A percentile compares a stretch with the other conserved stretches of the same genome.
Conservation (phyloP, 2,113 vertebrate genomes). For the Amblyopsis rosae region DNA sequence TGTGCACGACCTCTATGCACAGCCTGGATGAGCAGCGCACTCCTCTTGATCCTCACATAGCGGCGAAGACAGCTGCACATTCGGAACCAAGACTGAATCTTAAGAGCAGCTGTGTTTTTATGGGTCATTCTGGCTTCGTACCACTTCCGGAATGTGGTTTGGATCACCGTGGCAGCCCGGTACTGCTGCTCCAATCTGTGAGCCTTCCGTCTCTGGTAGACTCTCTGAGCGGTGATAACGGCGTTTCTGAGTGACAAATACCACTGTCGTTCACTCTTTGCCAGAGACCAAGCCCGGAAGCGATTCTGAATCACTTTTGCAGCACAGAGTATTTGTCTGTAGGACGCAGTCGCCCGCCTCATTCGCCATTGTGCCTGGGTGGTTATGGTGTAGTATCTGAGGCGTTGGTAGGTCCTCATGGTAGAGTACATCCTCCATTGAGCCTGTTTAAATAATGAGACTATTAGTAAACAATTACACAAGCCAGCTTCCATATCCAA, state of each 20-base stretch:
- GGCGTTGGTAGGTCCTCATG: slow-evolving; percentile 71
- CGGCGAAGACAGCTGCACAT: slow-evolving; percentile 56
- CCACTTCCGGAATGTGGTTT: slow-evolving; percentile 81
- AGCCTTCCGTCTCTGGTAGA: slow-evolving; percentile 80
- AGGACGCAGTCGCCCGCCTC: slow-evolving; percentile 72
- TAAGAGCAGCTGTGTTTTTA: slow-evolving; percentile 70
- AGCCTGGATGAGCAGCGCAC: slow-evolving; percentile 79
- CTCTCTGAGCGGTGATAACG: slow-evolving; percentile 73
- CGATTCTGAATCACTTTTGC: slow-evolving; percentile 76
- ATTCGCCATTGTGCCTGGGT: slow-evolving; percentile 83
- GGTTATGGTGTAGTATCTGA: slow-evolving; percentile 72
- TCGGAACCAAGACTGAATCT: slow-evolving; percentile 86
- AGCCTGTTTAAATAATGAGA: slow-evolving; percentile 64
- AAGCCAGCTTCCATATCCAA: not conserved
- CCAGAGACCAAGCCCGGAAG: slow-evolving; percentile 62
- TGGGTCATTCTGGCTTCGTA: slow-evolving; percentile 43
- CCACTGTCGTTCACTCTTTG: slow-evolving; percentile 61
- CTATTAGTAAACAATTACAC: slow-evolving; percentile 1
- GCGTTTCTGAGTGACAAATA: slow-evolving; percentile 72
- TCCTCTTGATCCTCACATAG: slow-evolving; percentile 60
- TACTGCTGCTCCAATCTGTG: slow-evolving; percentile 59
- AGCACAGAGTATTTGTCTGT: slow-evolving; percentile 71
- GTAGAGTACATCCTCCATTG: slow-evolving; percentile 80
- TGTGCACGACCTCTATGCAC: slow-evolving; percentile 75
- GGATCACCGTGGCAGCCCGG: slow-evolving; percentile 74